Percentiles rank a stretch among this genome's conserved stretches.
These are phyloP conservation scores for Coccyzus lansbergi DNA, from an alignment of 2,797 vertebrate species.

Conservation along the genomic window DNA sequence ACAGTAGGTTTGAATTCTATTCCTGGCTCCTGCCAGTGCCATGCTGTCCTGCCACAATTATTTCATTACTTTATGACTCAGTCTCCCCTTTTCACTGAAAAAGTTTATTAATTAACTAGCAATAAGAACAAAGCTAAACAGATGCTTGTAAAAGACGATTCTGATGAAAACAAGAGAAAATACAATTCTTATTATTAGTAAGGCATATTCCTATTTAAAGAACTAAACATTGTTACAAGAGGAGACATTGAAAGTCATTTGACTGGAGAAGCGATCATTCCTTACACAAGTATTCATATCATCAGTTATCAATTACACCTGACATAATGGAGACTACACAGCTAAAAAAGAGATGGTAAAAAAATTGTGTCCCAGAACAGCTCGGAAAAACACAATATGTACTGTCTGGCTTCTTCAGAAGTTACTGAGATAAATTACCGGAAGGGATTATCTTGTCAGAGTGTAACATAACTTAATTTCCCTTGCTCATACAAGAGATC, in stretches of 20 bases:
- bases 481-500: neutral
- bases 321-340: neutral
- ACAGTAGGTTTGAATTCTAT: neutral
- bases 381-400: neutral
- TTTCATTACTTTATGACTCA: neutral
- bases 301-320: neutral
- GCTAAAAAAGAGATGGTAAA: neutral
- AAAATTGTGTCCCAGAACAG: neutral
- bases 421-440: neutral
- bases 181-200: neutral
- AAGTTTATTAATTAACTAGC: neutral
- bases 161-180: neutral
- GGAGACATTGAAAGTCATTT: neutral
- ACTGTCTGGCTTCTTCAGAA: neutral
- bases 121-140: neutral
- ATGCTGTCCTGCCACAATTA: neutral
- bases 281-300: neutral
- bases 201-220: neutral
- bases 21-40: conserved; percentile 20
- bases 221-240: neutral
- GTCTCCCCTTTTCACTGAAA: neutral
- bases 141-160: neutral
- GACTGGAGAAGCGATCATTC: neutral
- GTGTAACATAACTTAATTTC: neutral
- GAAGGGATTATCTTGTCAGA: neutral